Evolutionary conservation across 2,888 invertebrate species (phyloP).

Genomic region (Pinctada fucata): DNA sequence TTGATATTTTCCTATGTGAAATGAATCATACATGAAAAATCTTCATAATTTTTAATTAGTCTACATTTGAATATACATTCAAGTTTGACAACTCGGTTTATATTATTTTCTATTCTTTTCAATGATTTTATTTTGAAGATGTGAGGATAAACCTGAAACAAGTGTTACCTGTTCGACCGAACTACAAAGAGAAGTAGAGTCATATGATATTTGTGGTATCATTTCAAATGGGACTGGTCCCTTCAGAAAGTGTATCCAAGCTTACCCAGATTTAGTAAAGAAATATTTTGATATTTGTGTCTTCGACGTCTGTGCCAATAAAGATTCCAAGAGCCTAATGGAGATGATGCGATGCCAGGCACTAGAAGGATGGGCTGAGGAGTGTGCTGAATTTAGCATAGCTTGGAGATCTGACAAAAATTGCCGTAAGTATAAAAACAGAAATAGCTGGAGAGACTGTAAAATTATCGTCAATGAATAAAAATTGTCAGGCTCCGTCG

Average conservation of each 20-base stretch:
- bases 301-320: background rate
- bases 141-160: background rate
- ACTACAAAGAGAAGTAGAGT: background rate
- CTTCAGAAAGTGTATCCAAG: slow-evolving; percentile 7
- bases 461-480: too few species aligned
- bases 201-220: background rate
- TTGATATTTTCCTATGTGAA: too few species aligned
- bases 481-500: too few species aligned
- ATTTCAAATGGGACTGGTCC: slow-evolving; percentile 2
- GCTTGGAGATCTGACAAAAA: slow-evolving; percentile 19
- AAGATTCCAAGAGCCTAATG: background rate
- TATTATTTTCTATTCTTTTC: too few species aligned
- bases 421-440: slow-evolving; percentile 13
- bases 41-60: too few species aligned
- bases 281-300: slow-evolving; percentile 9
- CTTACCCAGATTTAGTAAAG: background rate
- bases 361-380: background rate
- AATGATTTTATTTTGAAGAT: background rate
- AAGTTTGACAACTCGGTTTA: too few species aligned
- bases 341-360: background rate
- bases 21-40: too few species aligned
- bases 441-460: too few species aligned
- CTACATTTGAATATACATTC: too few species aligned
- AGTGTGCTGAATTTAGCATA: slow-evolving; percentile 1
- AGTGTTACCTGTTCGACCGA: background rate